Base-by-base conservation (phyloP, 2,888 invertebrate genomes). In the Chalcis sispes region DNA sequence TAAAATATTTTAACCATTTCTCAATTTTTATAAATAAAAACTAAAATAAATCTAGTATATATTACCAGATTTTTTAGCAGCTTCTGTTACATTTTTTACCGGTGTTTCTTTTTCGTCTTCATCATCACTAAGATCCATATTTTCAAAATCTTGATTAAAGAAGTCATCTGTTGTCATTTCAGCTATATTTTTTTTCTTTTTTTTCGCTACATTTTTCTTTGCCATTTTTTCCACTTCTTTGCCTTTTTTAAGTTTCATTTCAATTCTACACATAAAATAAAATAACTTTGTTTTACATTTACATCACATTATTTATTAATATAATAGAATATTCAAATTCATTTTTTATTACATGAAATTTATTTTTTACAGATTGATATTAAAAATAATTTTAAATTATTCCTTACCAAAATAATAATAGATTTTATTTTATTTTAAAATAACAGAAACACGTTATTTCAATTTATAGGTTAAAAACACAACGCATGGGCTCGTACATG, bases 101-200 rank as follows among this genome's bases (percentile, higher is more conserved):
- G 59, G 42, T 18, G 29, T 25, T 52, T 64, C n/a, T 20, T 72
- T 23, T 20, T 65, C 72, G 7, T 77, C 71, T 20, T 73, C 79
- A 18, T 73, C 73, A 32, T 79, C 80, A 15, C 52, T 75, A 2
- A 77, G 72, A 8, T 67, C 70, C 20, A 80, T 79, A n/a, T 80
- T 75, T n/a, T 84, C 83, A 64, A 85, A 84, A 77, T 81, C 79
- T 79, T 85, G 83, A 59, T 82, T 79, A 3, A 86, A 81, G 75
- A 85, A 85, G 40, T 87, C 85, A 62, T 83, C 81, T 0, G 82
- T 81, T 18, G 83, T 82, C 2, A 83, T 72, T 50, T 74, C 76
- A 36, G 81, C 82, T 23, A 50, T 18, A 59, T 36, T 78, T 15
- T 66, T 75, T 61, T 61, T 67, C 64, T 46, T 54, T 18, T 62